Evolutionary conservation across 2,888 invertebrate genomes (phyloP), one percentile per base, ranked within the genome.

Genomic region (Abrostola tripartita): DNA sequence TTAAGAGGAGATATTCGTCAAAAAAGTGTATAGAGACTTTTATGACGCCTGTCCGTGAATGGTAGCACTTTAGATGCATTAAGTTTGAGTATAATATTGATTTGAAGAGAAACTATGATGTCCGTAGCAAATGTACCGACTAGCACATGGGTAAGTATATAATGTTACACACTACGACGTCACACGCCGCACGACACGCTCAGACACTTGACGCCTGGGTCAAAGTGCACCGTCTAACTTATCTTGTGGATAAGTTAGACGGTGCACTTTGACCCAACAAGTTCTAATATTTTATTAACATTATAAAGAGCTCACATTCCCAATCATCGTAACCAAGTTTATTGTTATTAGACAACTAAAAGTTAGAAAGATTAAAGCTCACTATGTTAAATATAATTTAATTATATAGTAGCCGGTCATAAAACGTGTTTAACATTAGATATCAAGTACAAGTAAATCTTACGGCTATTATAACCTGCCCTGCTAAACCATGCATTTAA

Each of bases 331-430:
- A 44, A 57, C 49, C n/a, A 56, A 68, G 9, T 71, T 76, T 76
- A 71, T 66, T 78, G 62, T 67, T 68, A 76, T 63, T 64, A 42
- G 14, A 49, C 57, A 35, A 56, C 52, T 66, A 61, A 68, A 71
- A 61, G 50, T 65, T 38, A 42, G 54, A 66, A 75, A 76, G 40
- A 68, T 64, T 68, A 56, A 54, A 71, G 65, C 62, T 71, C 38
- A 60, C 49, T 71, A 57, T 54, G 52, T 66, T 54, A 38, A 58
- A 58, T 65, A 50, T 54, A 67, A 76, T 69, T 69, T 56, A 75
- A 76, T 63, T 67, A 72, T 53, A 55, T 69, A 65, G 66, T 67
- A 76, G 72, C 54, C 47, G 49, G 7, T 61, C 56, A 54, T 78
- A 61, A 79, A 72, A 40, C 42, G 24, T 37, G 44, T 62, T 59